Conservation (phyloP, 2,888 invertebrate genomes). For the Hetaerina titia region DNA sequence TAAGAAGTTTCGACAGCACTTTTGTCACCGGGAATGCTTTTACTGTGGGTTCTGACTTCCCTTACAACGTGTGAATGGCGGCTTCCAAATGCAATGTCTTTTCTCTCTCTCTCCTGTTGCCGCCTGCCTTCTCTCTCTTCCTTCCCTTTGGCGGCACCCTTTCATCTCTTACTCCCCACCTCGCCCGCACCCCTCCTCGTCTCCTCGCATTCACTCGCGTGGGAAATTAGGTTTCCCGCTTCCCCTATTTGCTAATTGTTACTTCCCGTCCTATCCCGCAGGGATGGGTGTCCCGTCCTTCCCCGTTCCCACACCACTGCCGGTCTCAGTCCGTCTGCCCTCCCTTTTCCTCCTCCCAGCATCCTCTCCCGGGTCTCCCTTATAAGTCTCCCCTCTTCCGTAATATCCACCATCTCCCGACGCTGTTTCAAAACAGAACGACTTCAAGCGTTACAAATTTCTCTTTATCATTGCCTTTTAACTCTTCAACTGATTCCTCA, state of each 20-base stretch:
- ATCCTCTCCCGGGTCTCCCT: not conserved
- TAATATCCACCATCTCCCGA: not conserved
- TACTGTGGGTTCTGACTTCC: too few species aligned
- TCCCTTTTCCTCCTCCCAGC: not conserved
- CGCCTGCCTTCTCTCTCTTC: not conserved
- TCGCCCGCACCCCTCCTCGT: not conserved
- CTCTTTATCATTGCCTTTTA: not conserved
- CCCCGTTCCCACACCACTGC: not conserved
- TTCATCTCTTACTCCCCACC: not conserved
- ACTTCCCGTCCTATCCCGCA: slow-evolving; percentile 11
- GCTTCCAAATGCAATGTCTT: not conserved
- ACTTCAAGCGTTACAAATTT: not conserved
- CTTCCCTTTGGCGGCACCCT: not conserved
- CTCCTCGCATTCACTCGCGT: not conserved
- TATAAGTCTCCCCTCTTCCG: not conserved
- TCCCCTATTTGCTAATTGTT: slow-evolving; percentile 48
- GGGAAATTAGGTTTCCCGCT: slow-evolving; percentile 59
- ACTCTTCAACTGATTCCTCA: not conserved
- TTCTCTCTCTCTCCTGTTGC: not conserved
- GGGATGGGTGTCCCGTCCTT: not conserved
- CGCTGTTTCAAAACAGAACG: not conserved
- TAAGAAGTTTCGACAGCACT: not conserved
- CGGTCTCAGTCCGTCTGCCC: not conserved
- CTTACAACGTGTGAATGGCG: not conserved
- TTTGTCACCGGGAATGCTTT: too few species aligned